A percentile compares a stretch with the other conserved stretches of the same genome.
phyloP scores from a whole-genome alignment of 2,113 vertebrate species.

The Maccullochella peelii region DNA sequence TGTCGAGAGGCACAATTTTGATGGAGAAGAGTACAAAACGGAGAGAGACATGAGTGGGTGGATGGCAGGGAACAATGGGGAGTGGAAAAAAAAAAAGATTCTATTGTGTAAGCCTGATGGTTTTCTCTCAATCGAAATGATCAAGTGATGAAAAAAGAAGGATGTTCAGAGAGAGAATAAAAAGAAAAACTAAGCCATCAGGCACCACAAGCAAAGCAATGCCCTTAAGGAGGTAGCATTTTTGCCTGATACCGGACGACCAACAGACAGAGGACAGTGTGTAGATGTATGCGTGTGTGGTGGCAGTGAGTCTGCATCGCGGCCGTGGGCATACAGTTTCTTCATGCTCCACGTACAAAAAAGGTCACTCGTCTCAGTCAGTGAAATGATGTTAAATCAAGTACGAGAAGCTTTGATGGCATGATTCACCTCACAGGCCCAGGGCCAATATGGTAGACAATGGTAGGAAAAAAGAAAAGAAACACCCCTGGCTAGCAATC shows the following conservation, averaged over 20 bases:
- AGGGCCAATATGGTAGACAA: slow-evolving; percentile 55
- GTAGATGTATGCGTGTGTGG: slow-evolving; percentile 12
- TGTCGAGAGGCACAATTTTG: slow-evolving; percentile 72
- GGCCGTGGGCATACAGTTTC: slow-evolving; percentile 54
- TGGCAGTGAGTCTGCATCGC: slow-evolving; percentile 30
- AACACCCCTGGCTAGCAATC: slow-evolving; percentile 64
- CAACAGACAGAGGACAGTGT: slow-evolving; percentile 46
- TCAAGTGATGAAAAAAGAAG: slow-evolving; percentile 59
- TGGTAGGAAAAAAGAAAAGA: slow-evolving; percentile 32
- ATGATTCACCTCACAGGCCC: slow-evolving; percentile 53
- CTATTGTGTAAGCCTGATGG: slow-evolving; percentile 73
- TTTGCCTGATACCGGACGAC: slow-evolving; percentile 56
- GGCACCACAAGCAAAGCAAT: slow-evolving; percentile 36
- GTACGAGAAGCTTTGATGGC: slow-evolving; percentile 66
- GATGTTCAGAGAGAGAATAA: slow-evolving; percentile 59
- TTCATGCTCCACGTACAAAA: slow-evolving; percentile 76
- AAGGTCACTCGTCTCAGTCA: slow-evolving; percentile 77
- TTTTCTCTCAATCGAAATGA: slow-evolving; percentile 76
- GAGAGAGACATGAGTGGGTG: slow-evolving; percentile 63
- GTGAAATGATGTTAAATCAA: slow-evolving; percentile 78
- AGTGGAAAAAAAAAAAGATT: slow-evolving; percentile 42
- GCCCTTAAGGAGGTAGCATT: slow-evolving; percentile 53
- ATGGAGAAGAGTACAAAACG: slow-evolving; percentile 62
- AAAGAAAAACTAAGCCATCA: slow-evolving; percentile 52
- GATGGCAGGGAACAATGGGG: slow-evolving; percentile 46